Evolutionary conservation across 1,140 invertebrate species (phyloP).

Genomic region (Lepidurus couesii): DNA sequence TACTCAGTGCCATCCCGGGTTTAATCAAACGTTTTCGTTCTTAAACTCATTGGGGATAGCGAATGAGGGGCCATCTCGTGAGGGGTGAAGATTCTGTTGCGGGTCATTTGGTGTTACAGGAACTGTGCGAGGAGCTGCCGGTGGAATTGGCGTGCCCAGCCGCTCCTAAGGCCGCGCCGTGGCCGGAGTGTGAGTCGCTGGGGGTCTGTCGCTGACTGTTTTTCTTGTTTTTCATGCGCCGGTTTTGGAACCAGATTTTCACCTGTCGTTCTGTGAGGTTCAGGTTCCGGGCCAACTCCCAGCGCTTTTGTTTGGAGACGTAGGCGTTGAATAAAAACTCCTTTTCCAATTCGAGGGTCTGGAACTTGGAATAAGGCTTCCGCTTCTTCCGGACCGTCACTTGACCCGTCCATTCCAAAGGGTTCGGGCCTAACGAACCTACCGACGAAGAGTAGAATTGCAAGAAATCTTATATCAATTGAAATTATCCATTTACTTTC

Average conservation of each 20-base stretch:
- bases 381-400: constrained; percentile 91
- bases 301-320: constrained; percentile 94
- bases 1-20: background rate
- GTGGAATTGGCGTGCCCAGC: constrained; percentile 12
- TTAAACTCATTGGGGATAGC: background rate
- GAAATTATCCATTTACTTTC: constrained; percentile 26
- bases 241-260: constrained; percentile 91
- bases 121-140: constrained; percentile 17
- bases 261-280: constrained; percentile 93
- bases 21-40: background rate
- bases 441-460: constrained; percentile 34
- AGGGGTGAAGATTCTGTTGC: constrained; percentile 17
- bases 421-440: constrained; percentile 64
- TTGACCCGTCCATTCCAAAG: constrained; percentile 86
- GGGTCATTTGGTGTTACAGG: constrained; percentile 21
- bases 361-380: constrained; percentile 94
- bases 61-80: constrained; percentile 7
- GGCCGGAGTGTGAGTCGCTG: constrained; percentile 37
- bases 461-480: constrained; percentile 28
- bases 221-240: constrained; percentile 99
- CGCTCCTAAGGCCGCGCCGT: constrained; percentile 4
- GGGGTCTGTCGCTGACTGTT: constrained; percentile 74
- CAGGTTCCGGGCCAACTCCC: constrained; percentile 88
- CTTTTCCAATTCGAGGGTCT: constrained; percentile 92
- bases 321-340: constrained; percentile 95